A percentile compares a stretch with the other conserved stretches of the same genome.
phyloP scores from a whole-genome alignment of 2,797 vertebrate genomes.

The Rhabdophis nuchalis region DNA sequence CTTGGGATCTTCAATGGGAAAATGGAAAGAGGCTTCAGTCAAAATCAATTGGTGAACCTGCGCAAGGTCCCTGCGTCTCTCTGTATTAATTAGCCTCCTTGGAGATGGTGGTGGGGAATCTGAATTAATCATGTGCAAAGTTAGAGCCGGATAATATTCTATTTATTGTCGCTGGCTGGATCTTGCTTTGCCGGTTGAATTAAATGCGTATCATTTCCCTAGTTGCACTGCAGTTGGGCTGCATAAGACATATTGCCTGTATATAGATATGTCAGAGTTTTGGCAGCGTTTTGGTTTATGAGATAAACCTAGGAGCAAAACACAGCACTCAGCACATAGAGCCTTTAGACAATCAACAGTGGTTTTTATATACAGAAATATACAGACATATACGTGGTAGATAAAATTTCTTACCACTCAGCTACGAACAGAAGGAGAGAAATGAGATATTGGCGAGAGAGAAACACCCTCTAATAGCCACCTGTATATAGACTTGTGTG shows the following conservation, averaged over 20 bases:
- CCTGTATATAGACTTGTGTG: too few species aligned
- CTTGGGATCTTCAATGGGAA: conserved; percentile 8
- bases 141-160: not conserved
- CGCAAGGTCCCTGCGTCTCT: not conserved
- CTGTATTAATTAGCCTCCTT: not conserved
- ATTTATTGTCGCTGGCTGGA: too few species aligned
- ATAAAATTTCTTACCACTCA: too few species aligned
- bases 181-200: not conserved
- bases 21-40: not conserved
- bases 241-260: not conserved
- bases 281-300: too few species aligned
- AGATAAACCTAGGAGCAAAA: too few species aligned
- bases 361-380: too few species aligned
- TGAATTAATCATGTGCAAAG: conserved; percentile 4
- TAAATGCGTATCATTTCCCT: not conserved
- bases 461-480: too few species aligned
- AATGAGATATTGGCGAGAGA: too few species aligned
- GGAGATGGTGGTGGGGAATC: not conserved
- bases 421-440: too few species aligned
- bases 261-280: not conserved
- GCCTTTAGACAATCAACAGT: too few species aligned
- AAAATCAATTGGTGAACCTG: conserved; percentile 10
- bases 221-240: not conserved
- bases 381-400: too few species aligned
- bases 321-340: too few species aligned